Evolutionary conservation across 2,113 vertebrate genomes (phyloP), one percentile per base, ranked within the genome.

Genomic region (Dromiciops gliroides): DNA sequence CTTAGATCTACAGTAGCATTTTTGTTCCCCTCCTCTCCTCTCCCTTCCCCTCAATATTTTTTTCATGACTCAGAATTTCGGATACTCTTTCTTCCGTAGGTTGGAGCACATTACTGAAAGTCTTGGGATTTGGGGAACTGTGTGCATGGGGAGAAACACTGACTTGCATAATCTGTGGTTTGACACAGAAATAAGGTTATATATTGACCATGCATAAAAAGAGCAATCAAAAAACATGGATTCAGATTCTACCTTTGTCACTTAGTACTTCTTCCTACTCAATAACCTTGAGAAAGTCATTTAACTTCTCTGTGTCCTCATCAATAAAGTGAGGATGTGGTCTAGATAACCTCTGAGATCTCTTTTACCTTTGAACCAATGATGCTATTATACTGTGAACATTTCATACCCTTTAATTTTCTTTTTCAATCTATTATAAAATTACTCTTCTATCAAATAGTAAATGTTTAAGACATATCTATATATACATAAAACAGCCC

Each of bases 401-500:
- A 50, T 90, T 93, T 88, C 47, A n/a, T 75, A 91, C 5, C 37
- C 90, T 95, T 50, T 51, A 88, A 89, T 93, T 91, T 25, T 60
- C 67, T 93, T 28, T 93, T 92, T 44, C 22, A 24, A 60, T 24
- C 53, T 44, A 83, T 19, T 24, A 2, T 92, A 47, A 92, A 89
- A 91, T 28, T 53, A 53, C 12, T 48, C 19, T 47, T 31, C 7
- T 51, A 44, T 31, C 88, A 56, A 56, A 90, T n/a, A 75, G 67
- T 83, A 49, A n/a, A 60, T 92, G 49, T 91, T 25, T 89, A 44
- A 93, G 60, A 26, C 50, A 0, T 12, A 93, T 22, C 88, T n/a
- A 51, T 51, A 93, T 47, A 95, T 89, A 50, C 90, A 90, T 83
- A 67, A 89, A 91, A 94, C 89, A 53, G 91, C 47, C 25, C 22